Conservation (phyloP, 2,113 vertebrate species). For the Tor tambroides region DNA sequence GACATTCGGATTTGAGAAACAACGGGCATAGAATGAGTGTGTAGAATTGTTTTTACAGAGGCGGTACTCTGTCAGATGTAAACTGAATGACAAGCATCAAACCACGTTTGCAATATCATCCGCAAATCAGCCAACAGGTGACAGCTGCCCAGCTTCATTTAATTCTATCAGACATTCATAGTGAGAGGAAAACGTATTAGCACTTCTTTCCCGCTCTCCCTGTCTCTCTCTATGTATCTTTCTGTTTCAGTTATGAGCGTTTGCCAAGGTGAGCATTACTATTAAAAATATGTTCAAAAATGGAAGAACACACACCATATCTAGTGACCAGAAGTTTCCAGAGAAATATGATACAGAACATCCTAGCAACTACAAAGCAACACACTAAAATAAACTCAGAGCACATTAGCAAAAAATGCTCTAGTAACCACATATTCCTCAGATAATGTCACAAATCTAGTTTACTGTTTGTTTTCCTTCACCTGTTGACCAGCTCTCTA, state of each 20-base stretch:
- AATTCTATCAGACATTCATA: conserved; percentile 12
- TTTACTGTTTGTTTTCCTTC: conserved; percentile 2
- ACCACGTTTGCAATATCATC: conserved; percentile 10
- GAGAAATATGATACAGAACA: neutral
- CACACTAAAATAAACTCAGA: neutral
- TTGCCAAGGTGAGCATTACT: neutral
- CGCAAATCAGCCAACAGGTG: conserved; percentile 14
- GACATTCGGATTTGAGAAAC: conserved; percentile 9
- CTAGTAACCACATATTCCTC: neutral
- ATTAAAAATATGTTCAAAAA: neutral
- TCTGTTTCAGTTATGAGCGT: neutral
- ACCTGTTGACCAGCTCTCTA: neutral
- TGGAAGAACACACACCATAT: neutral
- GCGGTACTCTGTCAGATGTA: neutral
- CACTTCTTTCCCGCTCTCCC: neutral
- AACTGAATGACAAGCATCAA: conserved; percentile 18
- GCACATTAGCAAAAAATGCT: neutral
- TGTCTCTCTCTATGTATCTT: neutral
- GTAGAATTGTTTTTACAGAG: conserved; percentile 9
- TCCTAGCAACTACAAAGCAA: neutral
- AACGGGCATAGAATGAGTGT: neutral
- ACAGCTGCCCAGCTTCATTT: conserved; percentile 10
- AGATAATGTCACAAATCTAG: neutral
- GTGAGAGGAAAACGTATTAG: conserved; percentile 3
- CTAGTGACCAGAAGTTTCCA: neutral